Evolutionary conservation across 2,888 invertebrate genomes (phyloP), one percentile per base, ranked within the genome.

Genomic region (Dryadula phaetusa): DNA sequence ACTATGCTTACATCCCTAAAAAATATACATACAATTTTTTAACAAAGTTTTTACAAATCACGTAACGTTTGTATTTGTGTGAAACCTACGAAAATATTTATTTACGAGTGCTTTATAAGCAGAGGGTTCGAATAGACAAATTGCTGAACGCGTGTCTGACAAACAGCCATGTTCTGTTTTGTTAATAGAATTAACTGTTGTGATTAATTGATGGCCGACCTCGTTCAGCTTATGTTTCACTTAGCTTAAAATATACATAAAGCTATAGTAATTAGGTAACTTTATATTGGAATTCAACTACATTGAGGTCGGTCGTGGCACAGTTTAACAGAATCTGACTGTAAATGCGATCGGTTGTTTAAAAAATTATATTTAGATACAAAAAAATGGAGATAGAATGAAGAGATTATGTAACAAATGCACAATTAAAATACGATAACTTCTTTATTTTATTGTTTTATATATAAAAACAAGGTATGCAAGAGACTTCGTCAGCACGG

Each of bases 141-240:
- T 64, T 58, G 52, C 67, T 58, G 25, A 47, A 56, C 62, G 34
- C 40, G 46, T 16, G 37, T 54, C 47, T 72, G 69, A 71, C 67
- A 69, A 72, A 72, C 60, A 83, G 79, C 79, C 80, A 72, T 74
- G 72, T 79, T 77, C 78, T 66, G 47, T 66, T 70, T 69, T 71
- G 75, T 78, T 86, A 84, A 87, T 86, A 85, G 81, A 85, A 86
- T 87, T 88, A 86, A 85, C 82, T 79, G 76, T 74, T 73, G 80
- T 86, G 86, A 88, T 87, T 86, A 84, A 87, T 86, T 77, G 81
- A 78, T 73, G 74, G 67, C 25, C 44, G 42, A 44, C 42, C 32
- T 28, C 18, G 60, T 32, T 56, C 10, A 20, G 34, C n/a, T 6
- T 40, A 40, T 20, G 4, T 22, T 40, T 40, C 10, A 40, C 5